phyloP scores from a whole-genome alignment of 92 coral and sea anemone genomes.

The Epizoanthus illoricatus region DNA sequence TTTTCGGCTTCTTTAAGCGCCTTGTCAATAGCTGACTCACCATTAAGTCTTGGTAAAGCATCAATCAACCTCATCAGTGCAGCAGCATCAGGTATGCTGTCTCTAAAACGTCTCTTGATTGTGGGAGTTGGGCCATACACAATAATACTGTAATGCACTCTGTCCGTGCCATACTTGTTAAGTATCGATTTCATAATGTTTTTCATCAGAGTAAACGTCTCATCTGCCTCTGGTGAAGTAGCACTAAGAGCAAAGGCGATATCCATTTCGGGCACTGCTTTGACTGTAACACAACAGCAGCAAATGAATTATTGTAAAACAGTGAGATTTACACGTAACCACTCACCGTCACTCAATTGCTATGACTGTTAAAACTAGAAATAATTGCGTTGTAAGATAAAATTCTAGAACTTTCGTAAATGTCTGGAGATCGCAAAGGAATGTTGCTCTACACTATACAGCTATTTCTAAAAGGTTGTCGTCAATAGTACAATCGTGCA shows the following conservation, averaged over 20 bases:
- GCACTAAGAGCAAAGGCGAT: slow-evolving; percentile 59
- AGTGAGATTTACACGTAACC: too few relatives aligned
- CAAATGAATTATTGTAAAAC: background rate
- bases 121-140: slow-evolving; percentile 46
- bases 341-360: too few relatives aligned
- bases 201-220: slow-evolving; percentile 35
- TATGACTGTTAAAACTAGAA: too few relatives aligned
- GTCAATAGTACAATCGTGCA: too few relatives aligned
- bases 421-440: too few relatives aligned
- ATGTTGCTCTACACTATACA: too few relatives aligned
- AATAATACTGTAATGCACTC: slow-evolving; percentile 38
- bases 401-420: too few relatives aligned
- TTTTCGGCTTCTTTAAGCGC: slow-evolving; percentile 44
- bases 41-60: slow-evolving; percentile 35
- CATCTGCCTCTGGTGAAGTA: slow-evolving; percentile 31
- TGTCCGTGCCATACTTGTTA: slow-evolving; percentile 38
- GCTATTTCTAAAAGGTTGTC: too few relatives aligned
- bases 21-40: slow-evolving; percentile 39
- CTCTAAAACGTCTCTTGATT: slow-evolving; percentile 36
- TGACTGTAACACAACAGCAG: background rate
- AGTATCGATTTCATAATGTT: slow-evolving; percentile 35
- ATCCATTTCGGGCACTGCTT: slow-evolving; percentile 42
- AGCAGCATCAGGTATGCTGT: slow-evolving; percentile 36
- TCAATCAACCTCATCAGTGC: slow-evolving; percentile 40
- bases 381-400: too few relatives aligned